Conservation (phyloP, 1,140 invertebrate genomes). For the Pemphigus obesinymphae region DNA sequence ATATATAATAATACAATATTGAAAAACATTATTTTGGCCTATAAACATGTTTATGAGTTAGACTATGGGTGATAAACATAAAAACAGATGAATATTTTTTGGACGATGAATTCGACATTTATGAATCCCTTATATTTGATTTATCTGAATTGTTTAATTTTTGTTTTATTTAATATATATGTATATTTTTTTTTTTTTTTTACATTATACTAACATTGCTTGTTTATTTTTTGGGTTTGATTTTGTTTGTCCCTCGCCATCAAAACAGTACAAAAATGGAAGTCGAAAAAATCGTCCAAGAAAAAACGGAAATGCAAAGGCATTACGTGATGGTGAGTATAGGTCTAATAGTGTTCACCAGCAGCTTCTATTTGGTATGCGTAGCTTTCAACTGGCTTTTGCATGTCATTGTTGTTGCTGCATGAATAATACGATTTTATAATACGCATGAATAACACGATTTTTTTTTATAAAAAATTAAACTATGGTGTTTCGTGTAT, state of each 20-base stretch:
- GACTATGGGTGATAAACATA: too few species aligned
- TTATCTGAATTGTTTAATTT: constrained; percentile 6
- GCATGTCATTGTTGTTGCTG: constrained; percentile 49
- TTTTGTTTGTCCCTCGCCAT: constrained; percentile 44
- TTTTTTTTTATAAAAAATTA: background rate
- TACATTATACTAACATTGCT: constrained; percentile 43
- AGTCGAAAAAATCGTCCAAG: constrained; percentile 92
- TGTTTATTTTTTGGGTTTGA: constrained; percentile 41
- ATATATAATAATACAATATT: too few species aligned
- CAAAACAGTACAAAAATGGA: constrained; percentile 72
- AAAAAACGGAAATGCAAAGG: constrained; percentile 97
- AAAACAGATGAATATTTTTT: background rate
- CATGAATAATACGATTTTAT: background rate
- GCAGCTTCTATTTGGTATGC: background rate
- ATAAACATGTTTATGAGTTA: background rate
- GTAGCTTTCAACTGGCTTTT: constrained; percentile 17
- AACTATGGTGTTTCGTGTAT: background rate
- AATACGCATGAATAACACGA: too few species aligned
- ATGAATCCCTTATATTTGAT: constrained; percentile 20
- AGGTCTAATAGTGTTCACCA: constrained; percentile 2
- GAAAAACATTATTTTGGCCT: background rate
- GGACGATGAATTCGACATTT: constrained; percentile 12
- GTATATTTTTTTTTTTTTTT: constrained; percentile 45
- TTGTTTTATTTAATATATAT: constrained; percentile 37
- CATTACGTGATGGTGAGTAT: constrained; percentile 95